These are phyloP conservation scores for Strigamia maritima DNA, from an alignment of 2,888 invertebrate species.

Conservation along the genomic window DNA sequence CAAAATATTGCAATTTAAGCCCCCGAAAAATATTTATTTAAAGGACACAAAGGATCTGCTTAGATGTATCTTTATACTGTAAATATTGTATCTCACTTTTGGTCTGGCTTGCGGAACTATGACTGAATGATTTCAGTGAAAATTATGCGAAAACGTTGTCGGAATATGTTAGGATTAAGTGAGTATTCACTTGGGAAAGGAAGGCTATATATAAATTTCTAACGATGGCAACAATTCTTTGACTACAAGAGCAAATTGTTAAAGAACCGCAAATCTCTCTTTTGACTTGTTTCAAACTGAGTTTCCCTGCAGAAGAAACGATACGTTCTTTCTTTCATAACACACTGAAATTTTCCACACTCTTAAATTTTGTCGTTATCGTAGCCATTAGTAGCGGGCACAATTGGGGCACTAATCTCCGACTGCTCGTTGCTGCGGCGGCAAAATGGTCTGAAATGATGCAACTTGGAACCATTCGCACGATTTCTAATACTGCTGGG, in stretches of 20 bases:
- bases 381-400: conserved; percentile 4
- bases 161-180: background rate
- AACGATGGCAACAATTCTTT: background rate
- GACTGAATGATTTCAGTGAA: too few species aligned
- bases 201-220: too few species aligned
- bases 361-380: conserved; percentile 4
- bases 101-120: too few species aligned
- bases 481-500: conserved; percentile 4
- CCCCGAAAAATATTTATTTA: too few species aligned
- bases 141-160: background rate
- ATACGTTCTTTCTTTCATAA: background rate
- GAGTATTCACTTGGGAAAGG: background rate
- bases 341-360: conserved; percentile 4
- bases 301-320: background rate
- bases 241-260: background rate
- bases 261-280: background rate
- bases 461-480: conserved; percentile 4
- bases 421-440: conserved; percentile 4
- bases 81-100: too few species aligned
- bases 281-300: background rate
- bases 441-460: conserved; percentile 4
- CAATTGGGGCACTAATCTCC: conserved; percentile 4
- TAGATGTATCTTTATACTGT: too few species aligned
- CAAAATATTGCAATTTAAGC: too few species aligned
- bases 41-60: too few species aligned